phyloP scores from a whole-genome alignment of 2,888 invertebrate genomes.

The Athrips mouffetella region DNA sequence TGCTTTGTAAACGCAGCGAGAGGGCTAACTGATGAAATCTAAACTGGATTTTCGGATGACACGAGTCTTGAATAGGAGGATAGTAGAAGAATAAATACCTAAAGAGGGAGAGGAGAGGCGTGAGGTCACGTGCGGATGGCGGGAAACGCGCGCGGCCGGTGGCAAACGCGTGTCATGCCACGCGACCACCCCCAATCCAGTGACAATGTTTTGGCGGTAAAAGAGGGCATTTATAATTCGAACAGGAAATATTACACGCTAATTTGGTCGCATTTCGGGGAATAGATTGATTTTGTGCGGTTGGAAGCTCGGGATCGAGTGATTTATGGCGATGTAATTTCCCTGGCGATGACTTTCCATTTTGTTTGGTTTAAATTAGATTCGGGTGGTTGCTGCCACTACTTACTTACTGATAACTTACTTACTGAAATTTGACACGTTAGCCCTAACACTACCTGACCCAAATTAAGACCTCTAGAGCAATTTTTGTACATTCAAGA shows the following conservation, averaged over 20 bases:
- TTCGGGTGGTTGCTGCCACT: not conserved
- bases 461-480: too few relatives aligned
- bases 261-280: constrained; percentile 67
- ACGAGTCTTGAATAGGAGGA: constrained; percentile 65
- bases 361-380: constrained; percentile 21
- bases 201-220: constrained; percentile 52
- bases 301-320: constrained; percentile 49
- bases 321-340: constrained; percentile 38
- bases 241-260: constrained; percentile 76
- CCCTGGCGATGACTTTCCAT: constrained; percentile 28
- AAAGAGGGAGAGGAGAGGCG: constrained; percentile 37
- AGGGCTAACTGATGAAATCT: constrained; percentile 61
- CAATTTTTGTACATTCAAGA: too few relatives aligned
- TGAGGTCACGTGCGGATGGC: constrained; percentile 24
- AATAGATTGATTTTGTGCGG: constrained; percentile 65
- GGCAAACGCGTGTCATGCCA: constrained; percentile 24
- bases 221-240: constrained; percentile 67
- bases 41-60: constrained; percentile 68
- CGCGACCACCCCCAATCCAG: constrained; percentile 21
- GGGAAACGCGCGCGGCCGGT: not conserved
- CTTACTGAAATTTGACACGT: too few relatives aligned
- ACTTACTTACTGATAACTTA: too few relatives aligned
- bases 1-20: constrained; percentile 48
- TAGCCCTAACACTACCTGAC: too few relatives aligned
- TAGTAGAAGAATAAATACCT: constrained; percentile 70